These are phyloP conservation scores for Tetramorium alpestre DNA, from an alignment of 1,140 invertebrate genomes.

Conservation along the genomic window DNA sequence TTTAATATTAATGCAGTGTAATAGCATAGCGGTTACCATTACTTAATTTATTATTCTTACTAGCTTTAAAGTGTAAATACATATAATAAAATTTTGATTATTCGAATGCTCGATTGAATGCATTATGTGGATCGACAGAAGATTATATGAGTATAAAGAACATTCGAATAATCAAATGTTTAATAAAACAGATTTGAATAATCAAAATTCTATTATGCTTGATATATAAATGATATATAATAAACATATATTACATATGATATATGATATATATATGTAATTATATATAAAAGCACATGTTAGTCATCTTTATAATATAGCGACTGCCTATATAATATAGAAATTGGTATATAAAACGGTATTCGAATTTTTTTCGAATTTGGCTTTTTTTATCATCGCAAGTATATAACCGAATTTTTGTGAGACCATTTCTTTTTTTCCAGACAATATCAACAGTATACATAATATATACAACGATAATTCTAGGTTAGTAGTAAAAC, in stretches of 20 bases:
- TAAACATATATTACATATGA: not conserved
- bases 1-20: slow-evolving; percentile 42
- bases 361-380: slow-evolving; percentile 35
- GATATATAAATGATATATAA: slow-evolving; percentile 3
- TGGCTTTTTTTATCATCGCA: slow-evolving; percentile 38
- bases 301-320: slow-evolving; percentile 63
- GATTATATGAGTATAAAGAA: not conserved
- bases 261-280: not conserved
- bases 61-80: slow-evolving; percentile 13
- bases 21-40: slow-evolving; percentile 21
- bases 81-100: not conserved
- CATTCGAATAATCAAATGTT: not conserved
- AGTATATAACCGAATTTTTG: slow-evolving; percentile 51
- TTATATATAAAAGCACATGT: slow-evolving; percentile 59
- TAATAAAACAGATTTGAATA: not conserved
- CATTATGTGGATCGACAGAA: not conserved
- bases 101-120: not conserved
- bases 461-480: slow-evolving; percentile 75
- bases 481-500: slow-evolving; percentile 73
- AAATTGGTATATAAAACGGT: slow-evolving; percentile 42
- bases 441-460: slow-evolving; percentile 69
- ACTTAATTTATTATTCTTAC: slow-evolving; percentile 41
- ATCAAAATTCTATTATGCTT: not conserved
- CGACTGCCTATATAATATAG: not conserved
- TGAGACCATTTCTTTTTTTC: slow-evolving; percentile 27